These are phyloP conservation scores for Sorex araneus DNA, from an alignment of 2,113 vertebrate genomes.

Conservation along the genomic window DNA sequence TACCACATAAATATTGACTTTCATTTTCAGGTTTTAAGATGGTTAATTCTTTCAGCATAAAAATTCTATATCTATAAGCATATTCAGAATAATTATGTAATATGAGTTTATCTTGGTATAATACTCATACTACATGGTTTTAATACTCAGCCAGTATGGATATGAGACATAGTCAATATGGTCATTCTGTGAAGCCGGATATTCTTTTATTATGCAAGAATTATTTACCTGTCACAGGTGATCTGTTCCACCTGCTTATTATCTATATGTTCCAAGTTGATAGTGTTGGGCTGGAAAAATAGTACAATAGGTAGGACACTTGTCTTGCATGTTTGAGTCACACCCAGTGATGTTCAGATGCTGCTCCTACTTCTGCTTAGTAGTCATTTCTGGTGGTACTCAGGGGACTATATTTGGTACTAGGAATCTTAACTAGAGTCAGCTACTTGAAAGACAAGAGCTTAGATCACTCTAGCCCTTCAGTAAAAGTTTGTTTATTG, in stretches of 20 bases:
- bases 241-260: constrained; percentile 62
- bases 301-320: too few relatives aligned
- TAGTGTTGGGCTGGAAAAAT: not conserved
- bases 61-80: constrained; percentile 37
- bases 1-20: constrained; percentile 38
- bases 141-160: not conserved
- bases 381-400: too few relatives aligned
- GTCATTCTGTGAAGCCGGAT: constrained; percentile 14
- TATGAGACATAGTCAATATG: constrained; percentile 21
- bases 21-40: constrained; percentile 60
- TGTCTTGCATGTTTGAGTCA: too few relatives aligned
- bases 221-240: not conserved
- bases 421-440: too few relatives aligned
- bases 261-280: constrained; percentile 43
- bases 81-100: constrained; percentile 31
- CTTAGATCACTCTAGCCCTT: too few relatives aligned
- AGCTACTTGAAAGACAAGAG: too few relatives aligned
- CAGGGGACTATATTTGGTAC: too few relatives aligned
- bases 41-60: constrained; percentile 1
- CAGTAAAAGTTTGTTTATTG: too few relatives aligned
- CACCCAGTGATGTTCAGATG: too few relatives aligned
- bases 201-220: constrained; percentile 44
- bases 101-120: not conserved
- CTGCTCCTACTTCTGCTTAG: too few relatives aligned
- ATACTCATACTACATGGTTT: not conserved